Conservation (phyloP, 2,797 vertebrate genomes). For the Leptatherina wallacei region DNA sequence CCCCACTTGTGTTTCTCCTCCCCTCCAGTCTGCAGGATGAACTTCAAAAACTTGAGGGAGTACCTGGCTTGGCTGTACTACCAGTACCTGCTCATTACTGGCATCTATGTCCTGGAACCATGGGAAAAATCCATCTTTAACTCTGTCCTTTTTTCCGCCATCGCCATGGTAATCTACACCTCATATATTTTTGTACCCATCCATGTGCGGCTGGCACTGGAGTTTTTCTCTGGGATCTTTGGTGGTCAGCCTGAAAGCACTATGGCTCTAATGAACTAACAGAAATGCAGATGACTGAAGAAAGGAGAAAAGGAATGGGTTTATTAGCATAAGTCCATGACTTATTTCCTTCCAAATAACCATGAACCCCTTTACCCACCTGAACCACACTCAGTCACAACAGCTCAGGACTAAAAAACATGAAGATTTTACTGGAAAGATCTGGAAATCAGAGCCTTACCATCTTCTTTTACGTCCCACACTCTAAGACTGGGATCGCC, state of each 20-base stretch:
- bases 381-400: constrained; percentile 4
- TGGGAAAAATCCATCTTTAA: constrained; percentile 97
- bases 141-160: constrained; percentile 88
- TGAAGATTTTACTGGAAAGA: constrained; percentile 47
- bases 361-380: constrained; percentile 16
- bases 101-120: constrained; percentile 95
- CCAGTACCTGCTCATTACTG: constrained; percentile 95
- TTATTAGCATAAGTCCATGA: constrained; percentile 12
- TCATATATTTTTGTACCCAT: constrained; percentile 96
- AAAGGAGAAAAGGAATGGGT: background rate
- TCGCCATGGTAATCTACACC: constrained; percentile 95
- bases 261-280: constrained; percentile 84
- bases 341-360: background rate
- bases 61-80: constrained; percentile 96
- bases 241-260: constrained; percentile 84
- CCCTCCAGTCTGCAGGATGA: constrained; percentile 80
- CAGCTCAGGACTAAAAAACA: constrained; percentile 46
- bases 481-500: constrained; percentile 7
- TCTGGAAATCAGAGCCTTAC: constrained; percentile 45
- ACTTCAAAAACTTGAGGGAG: constrained; percentile 88
- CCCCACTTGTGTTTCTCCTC: background rate
- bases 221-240: constrained; percentile 92
- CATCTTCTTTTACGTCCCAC: constrained; percentile 52
- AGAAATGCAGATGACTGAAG: background rate
- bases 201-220: constrained; percentile 90